These are phyloP conservation scores for Muntiacus muntjak DNA, from an alignment of 2,113 vertebrate species.

Conservation along the genomic window DNA sequence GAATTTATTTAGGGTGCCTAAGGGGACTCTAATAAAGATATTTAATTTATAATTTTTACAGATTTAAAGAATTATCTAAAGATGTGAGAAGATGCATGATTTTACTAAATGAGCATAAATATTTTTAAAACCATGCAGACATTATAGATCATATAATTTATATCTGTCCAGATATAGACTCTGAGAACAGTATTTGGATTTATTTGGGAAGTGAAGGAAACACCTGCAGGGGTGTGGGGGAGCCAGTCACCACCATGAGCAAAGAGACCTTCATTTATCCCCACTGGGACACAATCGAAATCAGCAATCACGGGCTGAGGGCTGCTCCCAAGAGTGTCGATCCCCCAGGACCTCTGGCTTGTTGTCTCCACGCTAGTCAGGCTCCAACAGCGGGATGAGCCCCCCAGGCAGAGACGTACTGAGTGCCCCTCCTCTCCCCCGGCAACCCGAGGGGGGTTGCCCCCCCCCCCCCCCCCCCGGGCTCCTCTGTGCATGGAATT, in stretches of 20 bases:
- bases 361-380: neutral
- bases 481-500: neutral
- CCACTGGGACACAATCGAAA: too few relatives aligned
- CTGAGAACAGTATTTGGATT: neutral
- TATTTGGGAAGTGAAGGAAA: neutral
- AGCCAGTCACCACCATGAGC: neutral
- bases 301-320: neutral
- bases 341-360: neutral
- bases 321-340: neutral
- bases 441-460: too few relatives aligned
- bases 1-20: neutral
- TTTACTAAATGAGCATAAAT: neutral
- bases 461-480: neutral
- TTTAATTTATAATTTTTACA: conserved; percentile 28
- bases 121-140: neutral
- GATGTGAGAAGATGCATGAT: neutral
- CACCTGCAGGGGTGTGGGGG: fast-evolving
- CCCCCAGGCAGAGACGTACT: neutral
- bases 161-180: neutral
- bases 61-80: neutral
- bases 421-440: too few relatives aligned
- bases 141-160: neutral
- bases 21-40: neutral
- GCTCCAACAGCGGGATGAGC: neutral
- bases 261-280: neutral